These are phyloP conservation scores for Scylla paramamosain DNA, from an alignment of 1,140 invertebrate genomes.

Conservation along the genomic window DNA sequence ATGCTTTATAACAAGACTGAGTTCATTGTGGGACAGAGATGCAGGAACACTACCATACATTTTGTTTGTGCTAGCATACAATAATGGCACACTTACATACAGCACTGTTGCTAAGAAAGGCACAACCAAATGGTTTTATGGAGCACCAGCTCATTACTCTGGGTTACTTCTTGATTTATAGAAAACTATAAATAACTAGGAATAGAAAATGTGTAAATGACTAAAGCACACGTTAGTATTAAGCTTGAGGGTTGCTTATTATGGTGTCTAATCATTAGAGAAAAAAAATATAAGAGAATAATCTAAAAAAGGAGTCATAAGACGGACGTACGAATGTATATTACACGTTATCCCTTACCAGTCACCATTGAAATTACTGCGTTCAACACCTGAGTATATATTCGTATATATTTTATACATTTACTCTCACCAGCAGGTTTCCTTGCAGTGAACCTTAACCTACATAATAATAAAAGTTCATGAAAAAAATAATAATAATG, in stretches of 20 bases:
- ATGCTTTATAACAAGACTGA: background rate
- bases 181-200: constrained; percentile 72
- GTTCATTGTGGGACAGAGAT: background rate
- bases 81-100: constrained; percentile 69
- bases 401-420: background rate
- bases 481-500: constrained; percentile 26
- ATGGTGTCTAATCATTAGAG: constrained; percentile 49
- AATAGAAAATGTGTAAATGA: constrained; percentile 65
- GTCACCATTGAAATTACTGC: constrained; percentile 46
- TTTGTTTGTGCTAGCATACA: constrained; percentile 69
- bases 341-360: constrained; percentile 58
- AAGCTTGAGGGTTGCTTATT: constrained; percentile 59
- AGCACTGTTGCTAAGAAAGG: constrained; percentile 62
- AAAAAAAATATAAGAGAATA: constrained; percentile 42
- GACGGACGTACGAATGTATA: constrained; percentile 45
- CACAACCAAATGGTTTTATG: constrained; percentile 64
- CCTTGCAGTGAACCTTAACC: constrained; percentile 9
- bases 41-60: background rate
- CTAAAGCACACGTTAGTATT: constrained; percentile 71
- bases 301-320: background rate
- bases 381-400: constrained; percentile 36
- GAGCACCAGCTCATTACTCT: constrained; percentile 46
- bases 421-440: background rate
- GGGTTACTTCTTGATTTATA: constrained; percentile 26
- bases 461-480: background rate